Conservation (phyloP, 1,140 invertebrate genomes). For the Trigoniulus corallinus region DNA sequence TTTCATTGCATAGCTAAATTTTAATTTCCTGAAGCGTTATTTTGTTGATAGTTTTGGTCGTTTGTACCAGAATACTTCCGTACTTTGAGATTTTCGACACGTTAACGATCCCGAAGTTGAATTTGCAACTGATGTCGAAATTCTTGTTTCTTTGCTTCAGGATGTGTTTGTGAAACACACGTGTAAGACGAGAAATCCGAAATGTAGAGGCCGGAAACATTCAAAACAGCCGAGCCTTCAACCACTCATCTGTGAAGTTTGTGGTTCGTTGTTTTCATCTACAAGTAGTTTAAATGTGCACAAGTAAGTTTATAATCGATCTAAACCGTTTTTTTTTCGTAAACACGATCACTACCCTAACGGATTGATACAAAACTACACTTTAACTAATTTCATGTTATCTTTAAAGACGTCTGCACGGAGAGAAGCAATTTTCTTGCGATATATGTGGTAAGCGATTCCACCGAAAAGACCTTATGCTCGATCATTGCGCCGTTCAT, state of each 20-base stretch:
- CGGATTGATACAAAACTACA: neutral
- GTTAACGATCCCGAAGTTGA: too few relatives aligned
- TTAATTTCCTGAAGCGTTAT: too few relatives aligned
- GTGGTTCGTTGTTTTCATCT: conserved; percentile 21
- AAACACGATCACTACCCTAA: neutral
- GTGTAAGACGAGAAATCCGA: too few relatives aligned
- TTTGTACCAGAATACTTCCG: too few relatives aligned
- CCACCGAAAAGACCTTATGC: conserved; percentile 29
- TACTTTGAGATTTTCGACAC: too few relatives aligned
- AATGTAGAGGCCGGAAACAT: too few relatives aligned
- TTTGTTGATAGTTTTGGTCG: too few relatives aligned
- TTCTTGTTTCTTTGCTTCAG: too few relatives aligned
- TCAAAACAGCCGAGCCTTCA: too few relatives aligned
- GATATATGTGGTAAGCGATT: conserved; percentile 30
- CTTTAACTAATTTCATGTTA: neutral
- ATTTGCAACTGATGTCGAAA: too few relatives aligned
- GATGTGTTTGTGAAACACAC: too few relatives aligned
- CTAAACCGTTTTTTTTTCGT: neutral
- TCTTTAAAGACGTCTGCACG: conserved; percentile 18
- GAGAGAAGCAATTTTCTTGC: conserved; percentile 29
- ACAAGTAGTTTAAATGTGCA: conserved; percentile 21
- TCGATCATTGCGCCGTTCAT: conserved; percentile 30
- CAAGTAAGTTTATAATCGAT: conserved; percentile 15
- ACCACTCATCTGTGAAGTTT: conserved; percentile 19
- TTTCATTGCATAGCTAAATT: too few relatives aligned